Base-by-base conservation (phyloP, 2,797 vertebrate genomes). In the Sternotherus odoratus region DNA sequence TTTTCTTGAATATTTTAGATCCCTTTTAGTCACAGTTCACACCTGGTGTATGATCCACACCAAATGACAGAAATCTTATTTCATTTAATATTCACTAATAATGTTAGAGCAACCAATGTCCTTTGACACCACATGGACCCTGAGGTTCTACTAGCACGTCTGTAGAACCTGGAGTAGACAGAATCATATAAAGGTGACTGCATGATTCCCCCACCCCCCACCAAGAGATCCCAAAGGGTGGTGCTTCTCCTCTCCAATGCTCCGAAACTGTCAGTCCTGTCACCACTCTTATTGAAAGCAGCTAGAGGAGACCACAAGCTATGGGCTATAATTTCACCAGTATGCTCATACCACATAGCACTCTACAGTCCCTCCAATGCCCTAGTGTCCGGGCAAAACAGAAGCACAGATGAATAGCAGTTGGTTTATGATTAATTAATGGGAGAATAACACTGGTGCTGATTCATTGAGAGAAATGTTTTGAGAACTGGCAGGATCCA, bases 341-440 rank as follows among this genome's bases (percentile, higher is more conserved):
- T 60, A 7, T 46, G 80, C 57, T 83, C 54, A 16, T 75, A 69
- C 12, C 69, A 24, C 50, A 28, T 79, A 6, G 80, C 26, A 21
- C 19, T 6, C 90, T 0, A 2, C 26, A 69, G 11, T 15, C 1
- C 1, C 46, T 60, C 28, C 11, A 82, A 66, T 83, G 43, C 43
- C 79, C 53, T 0, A 33, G 28, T 66, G 15, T 83, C 80, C 77
- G 81, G 72, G 60, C 30, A 43, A 88, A 88, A 83, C 79, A 66
- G 60, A 83, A 53, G 15, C 75, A 79, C 53, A 88, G 75, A 85
- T 48, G n/a, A 79, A 91, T 90, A 89, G 30, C 80, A 89, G 16
- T 39, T 79, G 56, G 26, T 48, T 82, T 72, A 81, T 79, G 39
- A 79, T 28, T 51, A 72, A 48, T n/a, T 66, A 30, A n/a, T 66